Base-by-base conservation (phyloP, 2,888 invertebrate genomes). In the Acanthoscelides obtectus region DNA sequence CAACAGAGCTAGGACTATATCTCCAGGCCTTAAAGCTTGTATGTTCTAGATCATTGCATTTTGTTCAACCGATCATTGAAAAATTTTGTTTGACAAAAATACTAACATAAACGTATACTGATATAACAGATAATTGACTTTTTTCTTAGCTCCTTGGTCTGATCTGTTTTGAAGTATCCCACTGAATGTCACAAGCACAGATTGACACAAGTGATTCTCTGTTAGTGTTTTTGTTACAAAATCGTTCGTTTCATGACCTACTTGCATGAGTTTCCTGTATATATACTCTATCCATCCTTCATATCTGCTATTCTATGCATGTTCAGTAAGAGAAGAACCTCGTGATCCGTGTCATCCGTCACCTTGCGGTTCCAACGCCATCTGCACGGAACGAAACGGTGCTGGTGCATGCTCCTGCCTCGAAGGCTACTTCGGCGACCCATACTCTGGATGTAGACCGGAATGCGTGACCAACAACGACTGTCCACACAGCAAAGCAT, bases 391-490 rank as follows among this genome's bases (percentile, higher is more conserved):
- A 86, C 87, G 88, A 79, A 90, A 91, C 82, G 91, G 91, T 81
- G 92, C 91, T 77, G 93, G 93, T 80, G 91, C 93, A 76, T 94
- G 94, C 85, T 87, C 89, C 78, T 94, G 94, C 84, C 84, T 92
- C 79, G 89, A 90, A 74, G 91, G 91, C 78, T 94, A 92, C 85
- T 89, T 89, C 77, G 94, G 94, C 69, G 93, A 94, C 85, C 93
- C 94, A 27, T 93, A 93, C 83, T 87, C 88, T 74, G 92, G 93
- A 66, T 94, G 94, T 84, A 89, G 93, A 78, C 93, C 93, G n/a
- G 93, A 94, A 87, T 94, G 94, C 82, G 89, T 92, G 66, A 91
- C 92, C 86, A 94, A 93, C 83, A 90, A 90, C 70, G 94, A 94
- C 81, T 94, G 94, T 83, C 87, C 90, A 76, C 87, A 88, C 77